Base-by-base conservation (phyloP, 2,113 vertebrate genomes). In the Bambusicola thoracicus region DNA sequence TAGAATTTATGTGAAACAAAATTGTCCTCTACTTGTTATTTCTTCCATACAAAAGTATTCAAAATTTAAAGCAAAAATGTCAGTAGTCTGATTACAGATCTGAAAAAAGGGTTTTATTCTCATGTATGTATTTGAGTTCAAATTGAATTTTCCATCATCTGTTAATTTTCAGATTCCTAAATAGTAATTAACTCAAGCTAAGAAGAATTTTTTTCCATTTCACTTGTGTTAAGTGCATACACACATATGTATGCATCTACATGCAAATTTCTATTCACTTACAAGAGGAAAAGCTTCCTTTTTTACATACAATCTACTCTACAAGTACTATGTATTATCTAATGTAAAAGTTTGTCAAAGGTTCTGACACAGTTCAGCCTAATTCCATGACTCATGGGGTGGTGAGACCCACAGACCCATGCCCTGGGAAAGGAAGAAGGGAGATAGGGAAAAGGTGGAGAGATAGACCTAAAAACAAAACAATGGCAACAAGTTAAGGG, bases 131-230 rank as follows among this genome's bases (percentile, higher is more conserved):
- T 81, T 73, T 73, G 66, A 58, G 25, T 58, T 70, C 81, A 81
- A 85, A 73, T 48, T 40, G 73, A 67, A 76, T 43, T 44, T 81
- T 81, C 81, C 68, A 68, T 69, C 22, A 85, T 59, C n/a, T 81
- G 67, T 88, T 74, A 91, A 81, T 91, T 81, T 88, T 13, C 32
- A 93, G 32, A 88, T 59, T 91, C 43, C 61, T 85, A 78, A 85
- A 78, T 73, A 78, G 8, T 43, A 44, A 67, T 88, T 78, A 88
- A 63, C 19, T 61, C 59, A 83, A 76, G 25, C 48, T 90, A 36
- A 85, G 74, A 66, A 48, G 16, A 40, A 49, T 66, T 76, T 88
- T 88, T 78, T 76, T 88, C 48, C 55, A 49, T 81, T 78, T 63
- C 6, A 32, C 34, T 81, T 73, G 4, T 63, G 30, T n/a, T 85